phyloP scores from a whole-genome alignment of 2,113 vertebrate genomes.

The Carettochelys insculpta region DNA sequence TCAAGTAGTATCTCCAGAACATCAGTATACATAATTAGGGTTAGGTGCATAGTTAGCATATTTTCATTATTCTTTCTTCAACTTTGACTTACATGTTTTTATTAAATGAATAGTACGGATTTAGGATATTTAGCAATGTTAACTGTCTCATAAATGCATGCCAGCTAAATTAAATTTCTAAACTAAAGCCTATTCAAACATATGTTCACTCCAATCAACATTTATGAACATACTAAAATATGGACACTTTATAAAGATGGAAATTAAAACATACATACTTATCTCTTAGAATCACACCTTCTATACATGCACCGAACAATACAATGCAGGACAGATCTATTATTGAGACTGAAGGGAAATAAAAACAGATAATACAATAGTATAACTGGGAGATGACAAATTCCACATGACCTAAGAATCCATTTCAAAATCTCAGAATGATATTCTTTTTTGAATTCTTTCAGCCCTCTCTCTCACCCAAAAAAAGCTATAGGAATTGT shows the following conservation, averaged over 20 bases:
- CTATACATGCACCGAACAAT: constrained; percentile 93
- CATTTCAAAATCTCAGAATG: not conserved
- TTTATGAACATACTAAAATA: not conserved
- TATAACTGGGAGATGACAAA: not conserved
- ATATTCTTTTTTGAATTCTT: not conserved
- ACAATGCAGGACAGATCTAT: constrained; percentile 90
- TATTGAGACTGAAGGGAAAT: constrained; percentile 66
- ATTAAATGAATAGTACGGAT: not conserved
- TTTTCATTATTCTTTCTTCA: not conserved
- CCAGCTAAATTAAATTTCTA: not conserved
- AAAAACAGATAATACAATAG: not conserved
- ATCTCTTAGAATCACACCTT: constrained; percentile 93
- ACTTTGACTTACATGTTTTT: not conserved
- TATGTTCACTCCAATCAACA: not conserved
- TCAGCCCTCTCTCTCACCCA: not conserved
- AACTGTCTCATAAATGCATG: not conserved
- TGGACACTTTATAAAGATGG: not conserved
- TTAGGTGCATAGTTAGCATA: not conserved
- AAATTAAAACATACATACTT: constrained; percentile 81
- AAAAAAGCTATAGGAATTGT: not conserved
- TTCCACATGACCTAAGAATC: not conserved
- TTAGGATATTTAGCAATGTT: not conserved
- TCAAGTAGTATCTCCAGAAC: not conserved
- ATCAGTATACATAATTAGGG: not conserved
- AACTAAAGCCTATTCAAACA: not conserved